Percentiles rank a stretch among this genome's conserved stretches.
phyloP scores from a whole-genome alignment of 2,113 vertebrate species.

The Xyliphius kryptos region DNA sequence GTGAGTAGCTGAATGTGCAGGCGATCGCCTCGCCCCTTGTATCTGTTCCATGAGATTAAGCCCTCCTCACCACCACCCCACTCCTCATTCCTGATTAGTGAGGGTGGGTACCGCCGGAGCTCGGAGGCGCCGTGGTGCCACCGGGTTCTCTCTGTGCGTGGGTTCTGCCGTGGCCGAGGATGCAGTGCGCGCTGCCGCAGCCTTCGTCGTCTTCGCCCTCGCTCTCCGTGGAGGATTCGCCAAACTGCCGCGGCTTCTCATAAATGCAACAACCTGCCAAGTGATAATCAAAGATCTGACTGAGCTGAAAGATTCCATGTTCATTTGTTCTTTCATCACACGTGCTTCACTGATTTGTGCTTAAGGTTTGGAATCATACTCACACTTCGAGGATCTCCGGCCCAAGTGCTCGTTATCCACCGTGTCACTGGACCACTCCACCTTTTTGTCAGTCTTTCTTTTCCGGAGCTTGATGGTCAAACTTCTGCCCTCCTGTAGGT shows the following conservation, averaged over 20 bases:
- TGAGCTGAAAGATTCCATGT: no score
- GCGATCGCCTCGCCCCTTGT: conserved; percentile 23
- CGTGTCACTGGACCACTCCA: conserved; percentile 88
- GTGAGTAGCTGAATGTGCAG: conserved; percentile 44
- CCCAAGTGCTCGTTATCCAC: conserved; percentile 90
- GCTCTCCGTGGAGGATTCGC: conserved; percentile 86
- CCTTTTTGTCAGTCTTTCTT: conserved; percentile 87
- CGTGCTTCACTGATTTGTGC: background rate
- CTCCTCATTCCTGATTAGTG: conserved; percentile 39
- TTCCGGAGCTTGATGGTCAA: conserved; percentile 86
- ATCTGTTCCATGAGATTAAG: conserved; percentile 10
- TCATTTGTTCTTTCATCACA: no score
- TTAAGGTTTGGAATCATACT: conserved; percentile 46
- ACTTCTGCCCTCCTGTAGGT: conserved; percentile 76
- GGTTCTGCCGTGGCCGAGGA: conserved; percentile 75
- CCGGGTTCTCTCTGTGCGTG: conserved; percentile 64
- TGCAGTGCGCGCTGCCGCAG: conserved; percentile 84
- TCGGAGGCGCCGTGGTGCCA: conserved; percentile 55
- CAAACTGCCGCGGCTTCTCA: conserved; percentile 83
- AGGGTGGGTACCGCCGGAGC: conserved; percentile 56
- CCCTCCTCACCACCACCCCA: background rate
- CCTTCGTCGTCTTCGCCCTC: conserved; percentile 81
- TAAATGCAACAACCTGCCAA: conserved; percentile 83
- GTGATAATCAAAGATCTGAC: no score
- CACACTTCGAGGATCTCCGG: conserved; percentile 86